phyloP scores from a whole-genome alignment of 2,888 invertebrate genomes.

The Dicyrtoma fusca region DNA sequence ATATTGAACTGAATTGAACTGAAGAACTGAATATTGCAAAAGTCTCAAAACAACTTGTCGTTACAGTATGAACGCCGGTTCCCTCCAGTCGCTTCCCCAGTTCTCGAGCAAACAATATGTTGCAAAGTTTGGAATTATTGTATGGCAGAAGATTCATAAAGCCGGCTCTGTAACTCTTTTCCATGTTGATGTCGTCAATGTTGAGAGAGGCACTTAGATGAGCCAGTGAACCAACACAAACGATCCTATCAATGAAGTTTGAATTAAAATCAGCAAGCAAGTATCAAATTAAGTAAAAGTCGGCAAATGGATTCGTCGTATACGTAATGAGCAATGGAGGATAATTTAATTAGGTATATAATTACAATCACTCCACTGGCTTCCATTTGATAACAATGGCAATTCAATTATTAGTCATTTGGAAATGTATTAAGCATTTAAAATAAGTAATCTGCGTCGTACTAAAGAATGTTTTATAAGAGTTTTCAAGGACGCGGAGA shows the following conservation, averaged over 20 bases:
- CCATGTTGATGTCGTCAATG: conserved; percentile 50
- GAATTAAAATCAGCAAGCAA: conserved; percentile 9
- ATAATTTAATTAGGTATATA: no score
- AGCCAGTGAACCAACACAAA: conserved; percentile 57
- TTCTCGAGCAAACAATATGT: conserved; percentile 57
- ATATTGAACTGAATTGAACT: conserved; percentile 36
- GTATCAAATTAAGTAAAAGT: not conserved
- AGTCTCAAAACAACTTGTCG: no score
- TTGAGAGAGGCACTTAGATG: conserved; percentile 56
- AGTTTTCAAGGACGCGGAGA: no score
- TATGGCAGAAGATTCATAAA: conserved; percentile 54
- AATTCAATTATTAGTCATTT: no score
- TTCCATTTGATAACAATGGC: no score
- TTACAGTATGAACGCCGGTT: conserved; percentile 40
- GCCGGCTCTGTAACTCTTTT: conserved; percentile 36
- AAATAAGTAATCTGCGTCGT: no score
- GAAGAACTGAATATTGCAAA: conserved; percentile 51
- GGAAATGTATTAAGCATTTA: no score
- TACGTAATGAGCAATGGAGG: no score
- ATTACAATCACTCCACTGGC: no score
- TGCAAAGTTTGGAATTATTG: conserved; percentile 58
- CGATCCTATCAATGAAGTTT: conserved; percentile 52
- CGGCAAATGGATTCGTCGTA: no score
- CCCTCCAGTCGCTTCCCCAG: conserved; percentile 54
- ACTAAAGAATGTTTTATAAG: no score